Percentiles rank a stretch among this genome's conserved stretches.
Conservation (phyloP, 2,888 invertebrate species). For the Lepidocyrtinus sp. region DNA sequence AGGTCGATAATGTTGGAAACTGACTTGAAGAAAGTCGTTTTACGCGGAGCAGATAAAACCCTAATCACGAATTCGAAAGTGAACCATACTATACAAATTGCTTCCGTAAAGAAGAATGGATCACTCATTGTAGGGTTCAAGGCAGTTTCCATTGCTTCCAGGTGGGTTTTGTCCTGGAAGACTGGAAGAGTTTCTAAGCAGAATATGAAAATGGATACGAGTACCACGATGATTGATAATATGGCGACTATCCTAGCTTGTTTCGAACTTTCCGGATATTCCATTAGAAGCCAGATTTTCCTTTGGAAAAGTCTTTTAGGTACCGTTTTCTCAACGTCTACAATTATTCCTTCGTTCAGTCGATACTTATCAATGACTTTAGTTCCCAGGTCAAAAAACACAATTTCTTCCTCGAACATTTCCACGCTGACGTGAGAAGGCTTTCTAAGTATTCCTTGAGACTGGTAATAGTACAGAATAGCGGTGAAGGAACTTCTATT, state of each 20-base stretch:
- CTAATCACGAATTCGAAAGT: constrained; percentile 56
- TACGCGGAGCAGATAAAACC: constrained; percentile 37
- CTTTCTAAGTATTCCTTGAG: constrained; percentile 54
- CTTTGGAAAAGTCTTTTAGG: constrained; percentile 56
- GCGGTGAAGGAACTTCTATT: constrained; percentile 58
- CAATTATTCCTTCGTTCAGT: constrained; percentile 49
- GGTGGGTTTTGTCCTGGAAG: neutral
- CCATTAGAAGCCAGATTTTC: constrained; percentile 67
- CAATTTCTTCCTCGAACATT: constrained; percentile 63
- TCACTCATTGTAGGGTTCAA: constrained; percentile 21
- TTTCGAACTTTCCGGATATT: constrained; percentile 60
- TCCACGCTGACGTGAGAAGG: constrained; percentile 51
- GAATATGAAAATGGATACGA: constrained; percentile 61
- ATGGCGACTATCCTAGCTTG: constrained; percentile 62
- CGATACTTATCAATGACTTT: constrained; percentile 33
- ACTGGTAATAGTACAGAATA: constrained; percentile 66
- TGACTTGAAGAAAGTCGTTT: constrained; percentile 38
- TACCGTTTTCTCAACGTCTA: constrained; percentile 40
- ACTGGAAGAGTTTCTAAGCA: constrained; percentile 60
- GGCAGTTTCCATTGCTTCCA: neutral
- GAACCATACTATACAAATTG: constrained; percentile 63
- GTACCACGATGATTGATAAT: constrained; percentile 58
- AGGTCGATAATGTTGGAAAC: constrained; percentile 66
- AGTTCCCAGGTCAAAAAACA: constrained; percentile 62
- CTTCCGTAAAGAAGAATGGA: constrained; percentile 62